phyloP scores from a whole-genome alignment of 1,140 invertebrate genomes.

The Conus betulinus region DNA sequence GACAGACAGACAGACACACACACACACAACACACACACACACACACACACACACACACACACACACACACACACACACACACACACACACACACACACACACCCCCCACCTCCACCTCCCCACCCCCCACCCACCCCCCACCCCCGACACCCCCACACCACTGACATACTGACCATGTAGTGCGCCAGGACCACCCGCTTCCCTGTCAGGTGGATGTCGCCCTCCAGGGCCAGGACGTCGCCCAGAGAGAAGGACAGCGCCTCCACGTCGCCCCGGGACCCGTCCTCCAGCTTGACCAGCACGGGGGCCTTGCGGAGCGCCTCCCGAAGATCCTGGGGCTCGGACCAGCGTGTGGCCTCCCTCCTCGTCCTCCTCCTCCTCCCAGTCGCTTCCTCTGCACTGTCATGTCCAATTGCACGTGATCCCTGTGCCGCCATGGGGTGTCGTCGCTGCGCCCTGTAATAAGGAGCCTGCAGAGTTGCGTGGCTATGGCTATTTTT shows the following conservation, averaged over 20 bases:
- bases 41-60: too few species aligned
- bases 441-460: too few species aligned
- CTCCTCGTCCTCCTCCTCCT: not conserved
- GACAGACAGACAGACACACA: too few species aligned
- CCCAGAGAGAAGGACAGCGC: not conserved
- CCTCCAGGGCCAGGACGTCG: conserved; percentile 1
- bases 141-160: not conserved
- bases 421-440: too few species aligned
- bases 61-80: not conserved
- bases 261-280: not conserved
- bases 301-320: not conserved
- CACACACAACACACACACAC: too few species aligned
- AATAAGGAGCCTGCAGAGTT: too few species aligned
- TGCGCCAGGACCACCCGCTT: not conserved
- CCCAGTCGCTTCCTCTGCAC: not conserved
- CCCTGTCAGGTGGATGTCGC: not conserved
- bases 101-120: not conserved
- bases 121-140: not conserved
- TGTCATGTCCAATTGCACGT: not conserved
- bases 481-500: too few species aligned
- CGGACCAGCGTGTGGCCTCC: not conserved
- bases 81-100: not conserved
- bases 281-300: not conserved
- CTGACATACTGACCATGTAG: not conserved
- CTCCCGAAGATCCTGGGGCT: not conserved